Evolutionary conservation across 2,797 vertebrate genomes (phyloP), one percentile per base, ranked within the genome.

Genomic region (Gymnocypris eckloni): DNA sequence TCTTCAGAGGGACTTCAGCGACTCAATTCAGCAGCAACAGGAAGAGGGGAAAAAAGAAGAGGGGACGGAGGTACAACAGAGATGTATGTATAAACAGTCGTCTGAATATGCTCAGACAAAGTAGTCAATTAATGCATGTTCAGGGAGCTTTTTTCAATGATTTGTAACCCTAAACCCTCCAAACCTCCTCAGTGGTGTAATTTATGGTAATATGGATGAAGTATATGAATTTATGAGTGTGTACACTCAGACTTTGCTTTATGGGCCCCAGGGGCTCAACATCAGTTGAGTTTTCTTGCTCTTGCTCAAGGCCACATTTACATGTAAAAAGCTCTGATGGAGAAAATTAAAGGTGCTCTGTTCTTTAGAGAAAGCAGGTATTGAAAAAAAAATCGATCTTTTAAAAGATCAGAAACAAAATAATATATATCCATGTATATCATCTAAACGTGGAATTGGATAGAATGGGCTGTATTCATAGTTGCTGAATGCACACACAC

Each of bases 201-300:
- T 84, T 70, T 70, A 70, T 37, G 25, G 50, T 77, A 25, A 25
- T 76, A 48, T 33, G 41, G 70, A 61, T 45, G 28, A 22, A 64
- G 25, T 43, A 41, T 82, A n/a, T 59, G 80, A 28, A 33, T 45
- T 66, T 64, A 11, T 20, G n/a, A 20, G 18, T 48, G 52, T n/a
- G 64, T 3, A 22, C 20, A 41, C 64, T n/a, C 25, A 79, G 66
- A 79, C 64, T 70, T 56, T 45, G 84, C 77, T 83, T 89, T 33
- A 39, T 87, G 39, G 86, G 89, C 88, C 88, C 88, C 54, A 33
- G 85, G 85, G 83, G 86, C 85, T 90, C 70, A 10, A 90, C 91
- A 92, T 73, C 52, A 90, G 84, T 90, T 88, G 91, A 91, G 91
- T 92, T 92, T 89, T 91, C 88, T 79, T 87, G 88, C 86, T 50